Evolutionary conservation across 2,797 vertebrate genomes (phyloP).

Genomic region (Sylvia borin): DNA sequence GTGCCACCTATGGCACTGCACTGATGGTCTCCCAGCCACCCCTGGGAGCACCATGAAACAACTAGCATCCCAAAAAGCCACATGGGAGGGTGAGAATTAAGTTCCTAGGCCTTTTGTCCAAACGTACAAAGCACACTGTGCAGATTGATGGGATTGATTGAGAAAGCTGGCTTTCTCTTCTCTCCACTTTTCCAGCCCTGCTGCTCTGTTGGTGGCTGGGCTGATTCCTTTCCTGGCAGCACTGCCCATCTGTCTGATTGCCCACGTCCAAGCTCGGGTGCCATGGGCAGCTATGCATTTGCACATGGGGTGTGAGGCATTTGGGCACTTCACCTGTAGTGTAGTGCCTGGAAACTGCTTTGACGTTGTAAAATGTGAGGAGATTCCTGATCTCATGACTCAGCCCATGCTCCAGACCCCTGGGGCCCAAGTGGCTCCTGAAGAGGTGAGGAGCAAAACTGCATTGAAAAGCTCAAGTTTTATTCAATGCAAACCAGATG

Average conservation of each 20-base stretch:
- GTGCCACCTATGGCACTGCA: not conserved
- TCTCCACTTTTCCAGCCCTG: not conserved
- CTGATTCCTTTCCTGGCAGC: not conserved
- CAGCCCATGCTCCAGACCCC: not conserved
- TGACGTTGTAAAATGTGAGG: not conserved
- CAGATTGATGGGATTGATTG: not conserved
- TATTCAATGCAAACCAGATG: not conserved
- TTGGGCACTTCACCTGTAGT: rapidly evolving
- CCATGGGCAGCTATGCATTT: not conserved
- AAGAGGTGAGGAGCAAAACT: not conserved
- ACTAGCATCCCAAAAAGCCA: not conserved
- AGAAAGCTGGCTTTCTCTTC: not conserved
- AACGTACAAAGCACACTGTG: rapidly evolving
- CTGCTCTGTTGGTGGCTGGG: not conserved
- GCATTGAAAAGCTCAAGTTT: not conserved
- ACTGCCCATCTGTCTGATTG: rapidly evolving
- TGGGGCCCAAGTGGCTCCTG: not conserved
- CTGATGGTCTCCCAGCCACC: rapidly evolving
- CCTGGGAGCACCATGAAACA: not conserved
- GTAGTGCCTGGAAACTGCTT: rapidly evolving
- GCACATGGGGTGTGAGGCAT: rapidly evolving
- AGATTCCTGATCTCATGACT: not conserved
- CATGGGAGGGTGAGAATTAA: rapidly evolving
- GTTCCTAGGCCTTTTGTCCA: not conserved
- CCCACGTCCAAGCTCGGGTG: rapidly evolving